Conservation (phyloP, 2,888 invertebrate genomes). For the Orthosia gracilis region DNA sequence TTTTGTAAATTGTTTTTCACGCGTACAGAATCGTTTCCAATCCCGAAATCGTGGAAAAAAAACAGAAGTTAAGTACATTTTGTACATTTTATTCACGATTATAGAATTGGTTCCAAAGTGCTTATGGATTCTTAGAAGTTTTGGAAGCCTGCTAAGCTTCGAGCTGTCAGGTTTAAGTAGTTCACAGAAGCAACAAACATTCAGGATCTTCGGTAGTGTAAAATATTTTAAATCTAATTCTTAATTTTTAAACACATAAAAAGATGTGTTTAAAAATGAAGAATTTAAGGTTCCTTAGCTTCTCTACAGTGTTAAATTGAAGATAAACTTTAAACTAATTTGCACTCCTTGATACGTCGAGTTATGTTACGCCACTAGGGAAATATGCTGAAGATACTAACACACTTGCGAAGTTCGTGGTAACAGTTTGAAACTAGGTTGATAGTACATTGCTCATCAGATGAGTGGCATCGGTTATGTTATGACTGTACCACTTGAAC, state of each 20-base stretch:
- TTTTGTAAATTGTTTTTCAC: no score
- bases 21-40: no score
- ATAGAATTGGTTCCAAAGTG: no score
- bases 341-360: conserved; percentile 22
- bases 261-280: no score
- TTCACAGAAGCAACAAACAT: no score
- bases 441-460: conserved; percentile 29
- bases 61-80: no score
- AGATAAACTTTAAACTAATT: conserved; percentile 48
- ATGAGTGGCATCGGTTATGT: conserved; percentile 6
- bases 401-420: conserved; percentile 35
- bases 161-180: no score
- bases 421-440: conserved; percentile 50
- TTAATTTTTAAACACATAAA: neutral
- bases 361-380: conserved; percentile 41
- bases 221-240: neutral
- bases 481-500: conserved; percentile 30
- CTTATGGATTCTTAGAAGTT: neutral
- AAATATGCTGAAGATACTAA: conserved; percentile 53
- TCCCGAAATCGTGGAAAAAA: no score
- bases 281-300: no score
- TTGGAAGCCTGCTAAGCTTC: neutral
- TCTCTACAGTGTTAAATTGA: conserved; percentile 7
- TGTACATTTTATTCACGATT: no score
- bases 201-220: neutral